These are phyloP conservation scores for Capra hircus DNA, from an alignment of 2,113 vertebrate species.

Conservation along the genomic window DNA sequence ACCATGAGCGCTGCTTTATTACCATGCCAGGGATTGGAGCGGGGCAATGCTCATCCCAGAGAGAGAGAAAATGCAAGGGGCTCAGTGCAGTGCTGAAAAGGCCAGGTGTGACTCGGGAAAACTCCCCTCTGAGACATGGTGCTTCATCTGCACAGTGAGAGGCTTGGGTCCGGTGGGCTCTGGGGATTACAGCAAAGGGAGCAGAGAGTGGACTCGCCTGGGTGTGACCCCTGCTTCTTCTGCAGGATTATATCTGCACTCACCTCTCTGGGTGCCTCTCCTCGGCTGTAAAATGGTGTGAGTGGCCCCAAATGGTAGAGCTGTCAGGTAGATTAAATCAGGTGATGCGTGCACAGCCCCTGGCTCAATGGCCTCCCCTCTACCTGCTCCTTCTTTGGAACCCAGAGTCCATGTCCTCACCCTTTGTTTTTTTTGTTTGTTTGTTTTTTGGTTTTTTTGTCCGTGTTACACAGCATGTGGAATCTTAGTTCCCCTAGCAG, in stretches of 20 bases:
- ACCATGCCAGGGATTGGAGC: not conserved
- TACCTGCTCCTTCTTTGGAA: not conserved
- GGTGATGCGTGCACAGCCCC: not conserved
- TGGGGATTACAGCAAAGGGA: not conserved
- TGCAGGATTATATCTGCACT: accelerated
- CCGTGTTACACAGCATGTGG: not conserved
- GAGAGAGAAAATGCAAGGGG: not conserved
- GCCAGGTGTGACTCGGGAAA: not conserved
- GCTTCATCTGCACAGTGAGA: not conserved
- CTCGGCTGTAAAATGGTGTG: not conserved
- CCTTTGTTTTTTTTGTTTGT: not conserved
- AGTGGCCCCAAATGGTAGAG: not conserved
- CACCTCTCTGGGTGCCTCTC: not conserved
- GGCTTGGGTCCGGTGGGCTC: not conserved
- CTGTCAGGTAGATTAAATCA: too few relatives aligned
- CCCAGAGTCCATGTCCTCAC: not conserved
- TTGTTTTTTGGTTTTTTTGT: not conserved
- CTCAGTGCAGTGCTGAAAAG: not conserved
- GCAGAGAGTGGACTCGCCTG: not conserved
- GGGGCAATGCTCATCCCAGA: not conserved
- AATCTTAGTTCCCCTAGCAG: not conserved
- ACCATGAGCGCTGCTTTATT: not conserved
- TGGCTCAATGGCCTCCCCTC: not conserved
- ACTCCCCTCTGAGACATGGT: not conserved
- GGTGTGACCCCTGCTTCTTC: not conserved